Base-by-base conservation (phyloP, 2,113 vertebrate genomes). In the Myrmecophaga tridactyla region DNA sequence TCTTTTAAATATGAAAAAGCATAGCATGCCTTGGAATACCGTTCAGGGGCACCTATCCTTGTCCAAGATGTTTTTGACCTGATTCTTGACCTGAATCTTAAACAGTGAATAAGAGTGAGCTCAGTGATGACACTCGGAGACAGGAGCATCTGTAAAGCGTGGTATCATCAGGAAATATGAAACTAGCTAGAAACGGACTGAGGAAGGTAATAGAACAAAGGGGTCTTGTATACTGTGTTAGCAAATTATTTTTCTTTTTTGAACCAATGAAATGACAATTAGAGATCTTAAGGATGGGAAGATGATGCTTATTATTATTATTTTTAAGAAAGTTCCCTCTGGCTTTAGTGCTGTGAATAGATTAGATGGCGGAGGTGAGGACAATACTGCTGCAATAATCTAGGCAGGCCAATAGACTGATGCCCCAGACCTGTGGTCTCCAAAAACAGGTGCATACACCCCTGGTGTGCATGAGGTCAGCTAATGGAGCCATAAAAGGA, bases 371-470 rank as follows among this genome's bases (percentile, higher is more conserved):
- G 23, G 36, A 78, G 39, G 21, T 15, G 20, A 36, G 4, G 41
- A 21, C 23, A 29, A 8, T 75, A 53, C 25, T 67, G 72, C 20
- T 27, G 9, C 34, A 21, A 4, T n/a, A 12, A 34, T 63, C 14
- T 58, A 56, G 51, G 15, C 69, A 77, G 20, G 53, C 10, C 63
- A n/a, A 7, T 11, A 43, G 12, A 11, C 53, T 53, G 23, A 58
- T n/a, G 5, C 6, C 46, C 3, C 7, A 51, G 34, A n/a, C 10
- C 21, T 41, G 6, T 5, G 13, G n/a, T 43, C 39, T n/a, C 43
- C 0, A 1, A 41, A 17, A 34, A 10, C 21, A 15, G 9, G 9
- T 14, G 4, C 62, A 0, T 6, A 21, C 7, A 25, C 1, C 23
- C 14, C 56, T 25, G 29, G 18, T 15, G n/a, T n/a, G n/a, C n/a